These are phyloP conservation scores for Halesus radiatus DNA, from an alignment of 1,140 invertebrate species.

Conservation along the genomic window DNA sequence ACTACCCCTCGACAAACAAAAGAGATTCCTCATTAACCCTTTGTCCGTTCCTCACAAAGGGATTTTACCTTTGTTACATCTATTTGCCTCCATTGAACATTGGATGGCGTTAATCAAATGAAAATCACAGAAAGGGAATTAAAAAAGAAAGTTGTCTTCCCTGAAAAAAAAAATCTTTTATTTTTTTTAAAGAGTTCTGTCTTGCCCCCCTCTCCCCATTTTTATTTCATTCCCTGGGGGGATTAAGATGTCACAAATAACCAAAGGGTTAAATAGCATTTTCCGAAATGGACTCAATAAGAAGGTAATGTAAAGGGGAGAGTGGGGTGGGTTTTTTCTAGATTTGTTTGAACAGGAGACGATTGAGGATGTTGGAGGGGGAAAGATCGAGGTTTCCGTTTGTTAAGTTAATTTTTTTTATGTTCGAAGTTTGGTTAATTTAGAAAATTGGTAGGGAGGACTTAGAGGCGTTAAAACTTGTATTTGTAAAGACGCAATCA, in stretches of 20 bases:
- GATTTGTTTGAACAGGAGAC: constrained; percentile 18
- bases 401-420: too few relatives aligned
- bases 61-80: constrained; percentile 52
- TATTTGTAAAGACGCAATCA: too few relatives aligned
- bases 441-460: too few relatives aligned
- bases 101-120: constrained; percentile 57
- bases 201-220: constrained; percentile 4
- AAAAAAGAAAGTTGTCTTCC: constrained; percentile 42
- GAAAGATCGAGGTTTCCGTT: too few relatives aligned
- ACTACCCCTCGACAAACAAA: constrained; percentile 48
- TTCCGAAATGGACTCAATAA: constrained; percentile 32
- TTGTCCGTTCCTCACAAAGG: constrained; percentile 55
- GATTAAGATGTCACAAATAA: constrained; percentile 39
- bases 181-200: constrained; percentile 6
- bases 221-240: constrained; percentile 4
- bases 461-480: too few relatives aligned
- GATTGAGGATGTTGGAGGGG: constrained; percentile 2
- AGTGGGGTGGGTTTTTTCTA: background rate
- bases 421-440: too few relatives aligned
- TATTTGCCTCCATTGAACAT: constrained; percentile 57
- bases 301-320: constrained; percentile 12
- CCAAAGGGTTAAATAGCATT: constrained; percentile 42
- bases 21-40: constrained; percentile 55
- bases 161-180: background rate
- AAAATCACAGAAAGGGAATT: constrained; percentile 52